Conservation (phyloP, 2,888 invertebrate species). For the Cephus pygmeus region DNA sequence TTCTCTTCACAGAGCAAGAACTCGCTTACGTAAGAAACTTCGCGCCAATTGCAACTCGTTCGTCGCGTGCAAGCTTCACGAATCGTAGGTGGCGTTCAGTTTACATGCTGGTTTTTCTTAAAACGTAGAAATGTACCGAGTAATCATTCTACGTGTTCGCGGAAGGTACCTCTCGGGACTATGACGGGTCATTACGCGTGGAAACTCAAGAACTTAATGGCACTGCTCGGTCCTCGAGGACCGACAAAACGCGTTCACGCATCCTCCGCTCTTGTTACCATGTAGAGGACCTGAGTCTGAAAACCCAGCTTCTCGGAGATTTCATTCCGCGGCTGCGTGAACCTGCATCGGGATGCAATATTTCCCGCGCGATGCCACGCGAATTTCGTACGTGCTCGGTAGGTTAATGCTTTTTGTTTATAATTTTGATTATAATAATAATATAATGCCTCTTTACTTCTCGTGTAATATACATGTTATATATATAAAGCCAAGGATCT, state of each 20-base stretch:
- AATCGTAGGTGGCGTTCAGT: background rate
- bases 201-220: background rate
- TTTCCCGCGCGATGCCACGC: background rate
- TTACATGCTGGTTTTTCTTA: background rate
- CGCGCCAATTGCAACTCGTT: background rate
- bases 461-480: background rate
- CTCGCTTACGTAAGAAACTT: background rate
- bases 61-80: background rate
- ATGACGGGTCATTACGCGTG: background rate
- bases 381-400: background rate
- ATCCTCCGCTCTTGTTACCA: background rate
- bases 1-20: background rate
- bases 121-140: background rate
- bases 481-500: background rate
- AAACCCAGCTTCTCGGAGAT: background rate
- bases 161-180: background rate
- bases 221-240: background rate
- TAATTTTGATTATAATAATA: background rate
- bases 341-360: background rate
- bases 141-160: background rate
- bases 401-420: background rate
- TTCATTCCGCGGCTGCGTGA: conserved; percentile 8
- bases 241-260: background rate
- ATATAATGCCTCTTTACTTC: background rate
- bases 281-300: background rate